Evolutionary conservation across 2,888 invertebrate genomes (phyloP).

Genomic region (Dolichomitus sp.): DNA sequence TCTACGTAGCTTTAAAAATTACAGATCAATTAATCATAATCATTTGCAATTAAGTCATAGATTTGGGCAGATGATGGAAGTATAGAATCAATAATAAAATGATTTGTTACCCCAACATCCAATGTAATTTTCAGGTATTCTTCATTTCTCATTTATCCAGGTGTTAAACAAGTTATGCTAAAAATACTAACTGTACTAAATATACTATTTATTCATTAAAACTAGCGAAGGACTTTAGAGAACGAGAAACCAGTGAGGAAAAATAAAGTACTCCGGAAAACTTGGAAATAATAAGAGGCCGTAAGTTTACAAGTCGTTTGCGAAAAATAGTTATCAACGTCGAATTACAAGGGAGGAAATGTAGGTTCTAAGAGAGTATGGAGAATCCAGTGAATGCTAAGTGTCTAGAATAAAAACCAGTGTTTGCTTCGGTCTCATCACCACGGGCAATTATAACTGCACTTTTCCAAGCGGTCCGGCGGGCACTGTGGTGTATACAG

Average conservation of each 20-base stretch:
- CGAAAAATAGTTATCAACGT: constrained; percentile 55
- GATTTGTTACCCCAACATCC: neutral
- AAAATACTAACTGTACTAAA: neutral
- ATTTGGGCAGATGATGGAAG: too few species aligned
- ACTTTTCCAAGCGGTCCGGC: constrained; percentile 69
- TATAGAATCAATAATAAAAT: too few species aligned
- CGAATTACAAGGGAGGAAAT: constrained; percentile 45
- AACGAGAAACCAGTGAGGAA: neutral
- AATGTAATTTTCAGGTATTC: neutral
- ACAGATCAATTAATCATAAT: too few species aligned
- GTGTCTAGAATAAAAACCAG: constrained; percentile 63
- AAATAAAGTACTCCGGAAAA: neutral
- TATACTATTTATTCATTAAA: neutral
- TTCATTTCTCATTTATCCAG: neutral
- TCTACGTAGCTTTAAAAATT: too few species aligned
- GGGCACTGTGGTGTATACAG: constrained; percentile 64
- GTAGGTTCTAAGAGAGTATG: constrained; percentile 41
- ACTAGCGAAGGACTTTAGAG: neutral
- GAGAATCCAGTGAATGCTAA: constrained; percentile 45
- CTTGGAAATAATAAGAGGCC: constrained; percentile 22
- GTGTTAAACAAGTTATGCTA: neutral
- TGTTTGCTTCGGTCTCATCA: constrained; percentile 69
- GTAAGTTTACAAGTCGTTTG: constrained; percentile 66
- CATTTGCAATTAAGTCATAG: too few species aligned
- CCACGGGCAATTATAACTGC: constrained; percentile 74